Percentiles rank a stretch among this genome's conserved stretches.
phyloP scores from a whole-genome alignment of 2,113 vertebrate genomes.

The Coturnix japonica region DNA sequence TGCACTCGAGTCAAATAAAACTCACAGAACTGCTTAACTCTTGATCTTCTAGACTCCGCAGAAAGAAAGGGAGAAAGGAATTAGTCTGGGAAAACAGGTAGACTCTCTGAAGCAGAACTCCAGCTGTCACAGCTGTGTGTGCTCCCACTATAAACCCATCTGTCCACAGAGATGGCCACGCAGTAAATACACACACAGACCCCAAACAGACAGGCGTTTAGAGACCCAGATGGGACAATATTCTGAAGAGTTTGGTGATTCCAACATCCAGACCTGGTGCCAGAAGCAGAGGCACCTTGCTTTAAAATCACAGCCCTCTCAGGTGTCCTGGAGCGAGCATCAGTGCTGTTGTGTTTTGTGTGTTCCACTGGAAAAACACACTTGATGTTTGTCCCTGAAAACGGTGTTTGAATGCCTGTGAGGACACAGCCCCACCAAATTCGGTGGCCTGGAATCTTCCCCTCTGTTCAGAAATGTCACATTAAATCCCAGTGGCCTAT shows the following conservation, averaged over 20 bases:
- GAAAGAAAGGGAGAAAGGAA: conserved; percentile 37
- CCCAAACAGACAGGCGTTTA: background rate
- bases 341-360: background rate
- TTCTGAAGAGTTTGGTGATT: background rate
- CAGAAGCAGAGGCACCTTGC: background rate
- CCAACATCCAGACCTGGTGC: background rate
- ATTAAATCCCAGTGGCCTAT: background rate
- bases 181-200: background rate
- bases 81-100: conserved; percentile 30
- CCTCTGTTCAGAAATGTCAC: background rate
- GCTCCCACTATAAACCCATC: background rate
- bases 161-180: rapidly evolving
- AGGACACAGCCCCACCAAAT: background rate
- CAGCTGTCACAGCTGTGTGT: background rate
- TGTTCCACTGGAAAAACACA: background rate
- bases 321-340: background rate
- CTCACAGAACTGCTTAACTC: conserved; percentile 58
- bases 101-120: conserved; percentile 31
- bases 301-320: background rate
- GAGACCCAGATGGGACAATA: background rate
- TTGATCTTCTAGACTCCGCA: conserved; percentile 17
- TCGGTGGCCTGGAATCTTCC: background rate
- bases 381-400: background rate
- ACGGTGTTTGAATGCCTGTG: background rate
- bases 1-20: conserved; percentile 47